These are phyloP conservation scores for Amphipyra berbera DNA, from an alignment of 2,888 invertebrate genomes.

Conservation along the genomic window DNA sequence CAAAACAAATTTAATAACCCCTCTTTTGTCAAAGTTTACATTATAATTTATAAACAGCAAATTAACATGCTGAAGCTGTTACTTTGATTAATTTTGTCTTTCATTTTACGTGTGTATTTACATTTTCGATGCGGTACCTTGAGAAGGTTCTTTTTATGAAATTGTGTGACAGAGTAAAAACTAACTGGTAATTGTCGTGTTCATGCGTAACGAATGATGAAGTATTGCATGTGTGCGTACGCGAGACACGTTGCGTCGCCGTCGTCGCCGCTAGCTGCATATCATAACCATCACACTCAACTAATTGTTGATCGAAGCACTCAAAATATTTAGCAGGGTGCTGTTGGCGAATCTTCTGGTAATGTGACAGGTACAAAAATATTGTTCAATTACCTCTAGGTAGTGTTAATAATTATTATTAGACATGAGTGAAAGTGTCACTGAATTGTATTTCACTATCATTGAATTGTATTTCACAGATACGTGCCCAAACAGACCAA, in stretches of 20 bases:
- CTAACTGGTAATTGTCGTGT: conserved; percentile 46
- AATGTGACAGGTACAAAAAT: too few relatives aligned
- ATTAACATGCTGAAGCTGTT: conserved; percentile 45
- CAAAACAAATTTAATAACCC: conserved; percentile 32
- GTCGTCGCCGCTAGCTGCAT: conserved; percentile 11
- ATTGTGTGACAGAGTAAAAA: conserved; percentile 51
- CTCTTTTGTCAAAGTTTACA: conserved; percentile 32
- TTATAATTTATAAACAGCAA: conserved; percentile 33
- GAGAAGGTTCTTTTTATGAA: conserved; percentile 44
- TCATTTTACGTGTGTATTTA: conserved; percentile 44
- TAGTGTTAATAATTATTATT: too few relatives aligned
- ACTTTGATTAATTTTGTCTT: conserved; percentile 42
- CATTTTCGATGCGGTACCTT: conserved; percentile 34
- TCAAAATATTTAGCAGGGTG: conserved; percentile 1
- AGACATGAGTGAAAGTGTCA: too few relatives aligned
- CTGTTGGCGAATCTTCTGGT: too few relatives aligned
- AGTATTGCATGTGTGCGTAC: conserved; percentile 28
- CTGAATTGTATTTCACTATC: too few relatives aligned
- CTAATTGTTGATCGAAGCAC: conserved; percentile 2
- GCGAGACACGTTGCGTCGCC: conserved; percentile 10
- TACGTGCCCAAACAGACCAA: too few relatives aligned
- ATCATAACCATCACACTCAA: conserved; percentile 19
- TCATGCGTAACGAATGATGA: conserved; percentile 47
- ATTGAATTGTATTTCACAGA: too few relatives aligned
- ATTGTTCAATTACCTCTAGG: too few relatives aligned